Evolutionary conservation across 2,113 vertebrate species (phyloP).

Genomic region (Channa maculata): DNA sequence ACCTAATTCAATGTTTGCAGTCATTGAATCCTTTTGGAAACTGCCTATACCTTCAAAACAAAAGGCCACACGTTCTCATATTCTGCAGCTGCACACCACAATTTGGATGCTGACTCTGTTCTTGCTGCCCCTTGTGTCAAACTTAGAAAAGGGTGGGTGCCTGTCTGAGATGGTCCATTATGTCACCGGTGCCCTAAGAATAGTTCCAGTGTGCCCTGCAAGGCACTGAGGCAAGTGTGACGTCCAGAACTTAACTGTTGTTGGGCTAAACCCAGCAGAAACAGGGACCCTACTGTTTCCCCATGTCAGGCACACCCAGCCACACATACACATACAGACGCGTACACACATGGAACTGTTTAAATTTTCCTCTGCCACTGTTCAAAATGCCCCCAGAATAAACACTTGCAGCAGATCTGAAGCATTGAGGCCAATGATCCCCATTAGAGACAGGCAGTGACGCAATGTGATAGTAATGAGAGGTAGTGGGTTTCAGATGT

Average conservation of each 20-base stretch:
- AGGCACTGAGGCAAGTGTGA: slow-evolving; percentile 73
- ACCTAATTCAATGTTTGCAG: not conserved
- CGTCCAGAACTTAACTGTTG: slow-evolving; percentile 71
- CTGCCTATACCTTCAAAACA: too few relatives aligned
- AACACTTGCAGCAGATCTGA: slow-evolving; percentile 60
- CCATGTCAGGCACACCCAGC: slow-evolving; percentile 63
- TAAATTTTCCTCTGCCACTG: slow-evolving; percentile 73
- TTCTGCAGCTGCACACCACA: not conserved
- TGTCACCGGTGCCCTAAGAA: slow-evolving; percentile 79
- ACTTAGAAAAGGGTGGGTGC: slow-evolving; percentile 41
- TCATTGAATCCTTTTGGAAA: too few relatives aligned
- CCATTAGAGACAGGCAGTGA: slow-evolving; percentile 64
- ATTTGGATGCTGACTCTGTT: slow-evolving; percentile 57
- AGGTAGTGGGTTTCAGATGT: slow-evolving; percentile 69
- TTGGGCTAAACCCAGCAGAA: slow-evolving; percentile 75
- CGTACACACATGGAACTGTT: slow-evolving; percentile 78
- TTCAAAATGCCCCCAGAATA: slow-evolving; percentile 67
- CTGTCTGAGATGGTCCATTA: slow-evolving; percentile 68
- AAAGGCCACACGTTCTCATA: not conserved
- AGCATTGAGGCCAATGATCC: slow-evolving; percentile 38
- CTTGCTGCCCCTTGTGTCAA: slow-evolving; percentile 13
- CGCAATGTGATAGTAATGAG: slow-evolving; percentile 56
- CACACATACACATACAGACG: slow-evolving; percentile 42
- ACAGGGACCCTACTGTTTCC: slow-evolving; percentile 83
- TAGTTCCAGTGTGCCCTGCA: slow-evolving; percentile 76